Conservation (phyloP, 2,888 invertebrate genomes). For the Hyppa rectilinea region DNA sequence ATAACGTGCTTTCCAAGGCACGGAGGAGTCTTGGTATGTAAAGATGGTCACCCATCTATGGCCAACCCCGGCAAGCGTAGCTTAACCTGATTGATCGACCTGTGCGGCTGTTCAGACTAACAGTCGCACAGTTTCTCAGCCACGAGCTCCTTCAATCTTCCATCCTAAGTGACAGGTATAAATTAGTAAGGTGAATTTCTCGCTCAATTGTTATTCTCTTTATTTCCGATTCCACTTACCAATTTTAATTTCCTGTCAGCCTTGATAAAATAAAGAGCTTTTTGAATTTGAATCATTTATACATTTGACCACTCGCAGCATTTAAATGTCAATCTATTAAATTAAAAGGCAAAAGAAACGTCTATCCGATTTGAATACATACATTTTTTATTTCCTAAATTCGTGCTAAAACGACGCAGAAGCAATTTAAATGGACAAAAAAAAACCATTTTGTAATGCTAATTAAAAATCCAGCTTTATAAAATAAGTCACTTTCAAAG, state of each 20-base stretch:
- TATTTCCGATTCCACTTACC: constrained; percentile 3
- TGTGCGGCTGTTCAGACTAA: too few relatives aligned
- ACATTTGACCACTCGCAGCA: constrained; percentile 26
- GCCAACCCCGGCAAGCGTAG: too few relatives aligned
- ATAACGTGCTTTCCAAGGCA: too few relatives aligned
- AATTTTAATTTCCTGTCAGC: not conserved
- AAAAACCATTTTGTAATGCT: constrained; percentile 49
- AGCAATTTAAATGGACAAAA: constrained; percentile 56
- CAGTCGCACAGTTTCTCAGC: too few relatives aligned
- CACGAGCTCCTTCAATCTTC: too few relatives aligned
- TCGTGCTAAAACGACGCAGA: constrained; percentile 43
- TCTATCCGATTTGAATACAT: constrained; percentile 69
- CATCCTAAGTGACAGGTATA: not conserved
- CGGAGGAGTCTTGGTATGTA: too few relatives aligned
- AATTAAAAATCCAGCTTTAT: constrained; percentile 48
- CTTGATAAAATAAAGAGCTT: constrained; percentile 10
- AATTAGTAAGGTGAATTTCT: constrained; percentile 16
- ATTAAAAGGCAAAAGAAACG: constrained; percentile 56
- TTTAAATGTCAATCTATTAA: constrained; percentile 55
- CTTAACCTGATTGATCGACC: too few relatives aligned
- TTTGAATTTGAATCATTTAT: constrained; percentile 40
- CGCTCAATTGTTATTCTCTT: not conserved
- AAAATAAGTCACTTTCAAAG: constrained; percentile 30
- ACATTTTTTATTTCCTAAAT: constrained; percentile 62
- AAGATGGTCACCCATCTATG: too few relatives aligned